Conservation (phyloP, 1,140 invertebrate genomes). For the Solenopsis fugax region DNA sequence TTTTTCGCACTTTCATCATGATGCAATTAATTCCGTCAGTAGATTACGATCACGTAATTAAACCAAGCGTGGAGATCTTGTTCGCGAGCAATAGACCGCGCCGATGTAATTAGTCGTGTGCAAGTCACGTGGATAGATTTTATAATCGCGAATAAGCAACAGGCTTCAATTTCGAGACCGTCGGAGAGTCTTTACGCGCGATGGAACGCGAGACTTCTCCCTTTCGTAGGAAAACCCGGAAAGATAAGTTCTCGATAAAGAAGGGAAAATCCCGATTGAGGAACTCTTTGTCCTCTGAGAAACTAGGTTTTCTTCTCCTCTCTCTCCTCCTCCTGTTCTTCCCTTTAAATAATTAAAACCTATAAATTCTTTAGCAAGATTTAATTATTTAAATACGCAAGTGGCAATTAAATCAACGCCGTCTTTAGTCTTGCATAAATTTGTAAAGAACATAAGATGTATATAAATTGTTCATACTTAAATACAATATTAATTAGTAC, state of each 20-base stretch:
- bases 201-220: background rate
- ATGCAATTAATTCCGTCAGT: constrained; percentile 31
- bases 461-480: background rate
- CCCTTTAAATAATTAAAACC: constrained; percentile 43
- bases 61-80: constrained; percentile 1
- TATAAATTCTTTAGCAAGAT: constrained; percentile 22
- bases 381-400: constrained; percentile 11
- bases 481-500: constrained; percentile 5
- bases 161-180: constrained; percentile 32
- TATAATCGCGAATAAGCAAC: constrained; percentile 23
- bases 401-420: constrained; percentile 13
- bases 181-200: constrained; percentile 1
- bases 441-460: background rate
- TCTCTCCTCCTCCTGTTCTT: background rate
- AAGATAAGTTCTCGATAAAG: constrained; percentile 28
- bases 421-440: background rate
- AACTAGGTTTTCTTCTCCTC: constrained; percentile 8
- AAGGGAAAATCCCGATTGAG: constrained; percentile 6
- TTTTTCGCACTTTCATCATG: constrained; percentile 34
- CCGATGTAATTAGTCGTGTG: constrained; percentile 14
- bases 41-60: constrained; percentile 41
- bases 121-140: constrained; percentile 25
- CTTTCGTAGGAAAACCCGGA: constrained; percentile 24
- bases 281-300: constrained; percentile 9
- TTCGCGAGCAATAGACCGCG: constrained; percentile 9